phyloP scores from a whole-genome alignment of 2,113 vertebrate genomes.

The Benitochromis conjunctus region DNA sequence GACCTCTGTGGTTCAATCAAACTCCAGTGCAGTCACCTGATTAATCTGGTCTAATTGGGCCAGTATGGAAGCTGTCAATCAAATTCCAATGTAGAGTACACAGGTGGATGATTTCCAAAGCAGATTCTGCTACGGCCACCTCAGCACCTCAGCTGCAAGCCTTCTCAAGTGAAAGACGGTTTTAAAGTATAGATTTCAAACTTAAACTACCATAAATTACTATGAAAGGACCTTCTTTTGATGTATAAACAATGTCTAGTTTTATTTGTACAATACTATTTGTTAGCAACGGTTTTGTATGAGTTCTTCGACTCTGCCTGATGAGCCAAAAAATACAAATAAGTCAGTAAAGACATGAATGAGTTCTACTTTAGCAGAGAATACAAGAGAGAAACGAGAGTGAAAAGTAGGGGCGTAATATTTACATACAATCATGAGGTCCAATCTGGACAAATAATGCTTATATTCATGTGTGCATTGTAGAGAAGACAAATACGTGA shows the following conservation, averaged over 20 bases:
- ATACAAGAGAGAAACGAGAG: neutral
- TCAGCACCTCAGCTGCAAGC: neutral
- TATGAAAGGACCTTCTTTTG: neutral
- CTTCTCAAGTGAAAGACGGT: accelerated
- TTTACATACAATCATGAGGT: neutral
- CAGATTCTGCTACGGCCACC: neutral
- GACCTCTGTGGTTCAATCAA: neutral
- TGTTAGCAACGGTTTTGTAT: neutral
- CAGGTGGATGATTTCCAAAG: neutral
- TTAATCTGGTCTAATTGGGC: neutral
- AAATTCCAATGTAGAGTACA: neutral
- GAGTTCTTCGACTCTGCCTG: accelerated
- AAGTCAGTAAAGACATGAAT: neutral
- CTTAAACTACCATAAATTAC: neutral
- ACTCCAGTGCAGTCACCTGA: neutral
- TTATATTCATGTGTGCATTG: neutral
- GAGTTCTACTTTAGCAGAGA: neutral
- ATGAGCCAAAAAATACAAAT: neutral
- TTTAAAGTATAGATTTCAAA: neutral
- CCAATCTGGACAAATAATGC: neutral
- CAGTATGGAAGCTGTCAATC: neutral
- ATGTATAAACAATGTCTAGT: neutral
- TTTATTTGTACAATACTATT: neutral
- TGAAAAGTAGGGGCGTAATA: accelerated
- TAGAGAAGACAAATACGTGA: neutral